Base-by-base conservation (phyloP, 2,888 invertebrate genomes). In the Amblyjoppa fuscipennis region DNA sequence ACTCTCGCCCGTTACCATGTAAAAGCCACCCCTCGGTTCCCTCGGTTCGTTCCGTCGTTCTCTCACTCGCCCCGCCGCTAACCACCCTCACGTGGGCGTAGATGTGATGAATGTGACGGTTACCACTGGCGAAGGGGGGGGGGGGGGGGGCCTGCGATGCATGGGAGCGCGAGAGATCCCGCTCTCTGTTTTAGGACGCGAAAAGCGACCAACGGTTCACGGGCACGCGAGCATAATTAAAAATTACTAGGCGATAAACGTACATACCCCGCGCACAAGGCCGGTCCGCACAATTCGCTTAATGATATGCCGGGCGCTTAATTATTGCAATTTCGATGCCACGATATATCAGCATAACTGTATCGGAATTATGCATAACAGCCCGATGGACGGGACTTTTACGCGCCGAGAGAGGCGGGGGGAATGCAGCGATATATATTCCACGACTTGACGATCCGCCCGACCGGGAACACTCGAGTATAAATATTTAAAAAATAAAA, bases 201-300 rank as follows among this genome's bases (percentile, higher is more conserved):
- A 31, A 41, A 41, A 38, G 69, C 66, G 64, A 66, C 38, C 66
- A 53, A 79, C 79, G 79, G 49, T 79, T 45, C 41, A 53, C 53
- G 16, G 70, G 71, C 90, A 90, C 89, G 90, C 88, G 87, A 64
- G 83, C 80, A 81, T 90, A 91, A 92, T 92, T 91, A 91, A 92
- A 91, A 92, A 90, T 91, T 90, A 90, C 84, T 73, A 82, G 51
- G 85, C 87, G 89, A 89, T 90, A 89, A 90, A 87, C 87, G 85
- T 84, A 59, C 51, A 76, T 84, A 45, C 49, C 9, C 16, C 28
- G 28, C 11, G 31, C n/a, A 6, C 9, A 2, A 49, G 45, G 45
- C 20, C n/a, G 25, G 13, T 56, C 59, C 61, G 45, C 80, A 80
- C 73, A 80, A 80, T 80, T 80, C 80, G 73, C 80, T 73, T 87